These are phyloP conservation scores for Syngnathus rostellatus DNA, from an alignment of 2,797 vertebrate genomes.

Conservation along the genomic window DNA sequence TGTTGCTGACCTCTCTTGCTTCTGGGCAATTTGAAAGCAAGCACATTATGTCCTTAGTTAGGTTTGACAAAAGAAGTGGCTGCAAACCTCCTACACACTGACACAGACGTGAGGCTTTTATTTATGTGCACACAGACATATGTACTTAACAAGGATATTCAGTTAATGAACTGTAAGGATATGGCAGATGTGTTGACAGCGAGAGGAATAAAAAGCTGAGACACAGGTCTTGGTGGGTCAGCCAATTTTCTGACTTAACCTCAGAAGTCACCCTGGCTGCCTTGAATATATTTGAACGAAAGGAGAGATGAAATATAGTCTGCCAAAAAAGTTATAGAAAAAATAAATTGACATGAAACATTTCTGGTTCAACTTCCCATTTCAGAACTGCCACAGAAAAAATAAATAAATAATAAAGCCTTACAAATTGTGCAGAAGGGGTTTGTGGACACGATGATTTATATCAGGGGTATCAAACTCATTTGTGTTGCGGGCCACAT, in stretches of 20 bases:
- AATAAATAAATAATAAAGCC: neutral
- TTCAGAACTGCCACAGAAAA: neutral
- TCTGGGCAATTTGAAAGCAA: conserved; percentile 51
- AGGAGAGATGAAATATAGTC: neutral
- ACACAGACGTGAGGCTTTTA: conserved; percentile 8
- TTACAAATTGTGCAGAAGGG: neutral
- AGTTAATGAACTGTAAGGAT: neutral
- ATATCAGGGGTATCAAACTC: neutral
- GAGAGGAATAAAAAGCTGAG: conserved; percentile 23
- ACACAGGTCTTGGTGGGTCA: neutral
- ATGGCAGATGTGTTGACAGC: conserved; percentile 15
- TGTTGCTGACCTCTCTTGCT: conserved; percentile 30
- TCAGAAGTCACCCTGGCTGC: neutral
- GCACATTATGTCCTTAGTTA: conserved; percentile 58
- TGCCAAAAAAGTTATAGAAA: neutral
- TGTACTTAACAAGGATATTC: neutral
- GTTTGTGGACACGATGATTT: neutral
- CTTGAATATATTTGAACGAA: neutral
- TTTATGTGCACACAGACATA: neutral
- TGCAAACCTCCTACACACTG: conserved; percentile 41
- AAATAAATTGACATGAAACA: neutral
- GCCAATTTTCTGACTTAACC: conserved; percentile 6
- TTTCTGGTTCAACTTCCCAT: neutral
- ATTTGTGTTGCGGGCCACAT: too few species aligned
- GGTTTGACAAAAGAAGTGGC: conserved; percentile 56